Evolutionary conservation across 2,113 vertebrate genomes (phyloP).

Genomic region (Cheirogaleus medius): DNA sequence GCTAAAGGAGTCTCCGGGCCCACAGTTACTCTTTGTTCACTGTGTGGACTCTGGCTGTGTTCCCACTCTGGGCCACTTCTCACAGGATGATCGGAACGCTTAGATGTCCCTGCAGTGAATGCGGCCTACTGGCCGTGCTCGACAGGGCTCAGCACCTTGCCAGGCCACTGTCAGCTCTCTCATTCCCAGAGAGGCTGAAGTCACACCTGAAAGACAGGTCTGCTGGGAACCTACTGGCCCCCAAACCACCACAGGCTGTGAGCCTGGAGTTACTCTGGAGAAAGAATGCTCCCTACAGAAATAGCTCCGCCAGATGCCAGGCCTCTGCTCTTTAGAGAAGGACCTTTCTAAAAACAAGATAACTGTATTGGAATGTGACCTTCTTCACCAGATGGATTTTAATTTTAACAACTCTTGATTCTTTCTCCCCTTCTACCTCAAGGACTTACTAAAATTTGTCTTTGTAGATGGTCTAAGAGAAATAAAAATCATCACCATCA

Average conservation of each 20-base stretch:
- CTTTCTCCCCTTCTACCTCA: background rate
- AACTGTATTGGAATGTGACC: too few relatives aligned
- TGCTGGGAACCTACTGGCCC: background rate
- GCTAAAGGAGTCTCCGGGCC: background rate
- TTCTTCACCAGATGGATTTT: background rate
- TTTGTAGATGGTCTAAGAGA: background rate
- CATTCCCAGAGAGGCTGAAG: background rate
- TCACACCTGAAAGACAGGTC: background rate
- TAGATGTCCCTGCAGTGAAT: background rate
- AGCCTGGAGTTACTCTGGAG: background rate
- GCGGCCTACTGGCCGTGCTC: background rate
- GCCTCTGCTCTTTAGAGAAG: background rate
- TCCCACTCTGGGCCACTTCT: background rate
- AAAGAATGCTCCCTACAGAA: background rate
- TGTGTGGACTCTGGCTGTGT: background rate
- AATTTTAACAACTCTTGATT: background rate
- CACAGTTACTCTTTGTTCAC: background rate
- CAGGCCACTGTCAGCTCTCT: background rate
- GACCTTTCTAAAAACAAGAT: background rate
- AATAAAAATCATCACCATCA: background rate
- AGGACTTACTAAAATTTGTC: background rate
- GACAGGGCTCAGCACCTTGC: background rate
- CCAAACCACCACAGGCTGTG: background rate
- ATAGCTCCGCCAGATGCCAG: background rate
- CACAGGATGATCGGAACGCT: rapidly evolving